A percentile compares a stretch with the other conserved stretches of the same genome.
Evolutionary conservation across 2,797 vertebrate genomes (phyloP).

Genomic region (Varecia variegata): DNA sequence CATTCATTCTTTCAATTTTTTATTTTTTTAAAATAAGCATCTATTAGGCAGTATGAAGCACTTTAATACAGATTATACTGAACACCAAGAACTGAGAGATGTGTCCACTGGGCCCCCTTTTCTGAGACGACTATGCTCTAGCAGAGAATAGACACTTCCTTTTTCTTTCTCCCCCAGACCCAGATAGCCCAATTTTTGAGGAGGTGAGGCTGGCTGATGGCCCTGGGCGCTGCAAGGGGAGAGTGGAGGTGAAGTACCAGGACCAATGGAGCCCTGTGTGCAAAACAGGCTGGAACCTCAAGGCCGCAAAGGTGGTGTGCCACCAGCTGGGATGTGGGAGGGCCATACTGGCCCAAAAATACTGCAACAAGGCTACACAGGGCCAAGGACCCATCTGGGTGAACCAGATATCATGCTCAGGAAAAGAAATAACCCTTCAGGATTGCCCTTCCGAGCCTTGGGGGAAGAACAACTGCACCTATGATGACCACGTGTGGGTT

Average conservation of each 20-base stretch:
- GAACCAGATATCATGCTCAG: conserved; percentile 25
- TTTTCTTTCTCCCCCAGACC: neutral
- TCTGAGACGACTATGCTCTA: neutral
- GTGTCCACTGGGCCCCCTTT: neutral
- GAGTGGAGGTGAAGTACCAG: conserved; percentile 50
- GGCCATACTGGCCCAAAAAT: fast-evolving
- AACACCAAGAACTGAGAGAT: neutral
- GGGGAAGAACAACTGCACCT: neutral
- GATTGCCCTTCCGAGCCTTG: neutral
- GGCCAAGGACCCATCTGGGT: neutral
- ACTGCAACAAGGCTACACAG: neutral
- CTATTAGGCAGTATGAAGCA: neutral
- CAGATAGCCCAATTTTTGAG: neutral
- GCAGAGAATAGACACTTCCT: neutral
- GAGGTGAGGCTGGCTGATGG: neutral
- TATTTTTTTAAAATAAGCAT: too few species aligned
- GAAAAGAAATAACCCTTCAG: conserved; percentile 36
- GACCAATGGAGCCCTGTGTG: conserved; percentile 44
- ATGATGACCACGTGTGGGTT: neutral
- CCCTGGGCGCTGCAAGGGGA: neutral
- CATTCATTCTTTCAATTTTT: neutral
- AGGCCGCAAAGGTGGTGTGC: conserved; percentile 31
- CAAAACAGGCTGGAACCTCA: conserved; percentile 45
- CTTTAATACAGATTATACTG: too few species aligned
- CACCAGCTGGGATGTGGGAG: conserved; percentile 66